A percentile compares a stretch with the other conserved stretches of the same genome.
These are phyloP conservation scores for Microctenopoma lineatum DNA, from an alignment of 2,797 vertebrate species.

Conservation along the genomic window DNA sequence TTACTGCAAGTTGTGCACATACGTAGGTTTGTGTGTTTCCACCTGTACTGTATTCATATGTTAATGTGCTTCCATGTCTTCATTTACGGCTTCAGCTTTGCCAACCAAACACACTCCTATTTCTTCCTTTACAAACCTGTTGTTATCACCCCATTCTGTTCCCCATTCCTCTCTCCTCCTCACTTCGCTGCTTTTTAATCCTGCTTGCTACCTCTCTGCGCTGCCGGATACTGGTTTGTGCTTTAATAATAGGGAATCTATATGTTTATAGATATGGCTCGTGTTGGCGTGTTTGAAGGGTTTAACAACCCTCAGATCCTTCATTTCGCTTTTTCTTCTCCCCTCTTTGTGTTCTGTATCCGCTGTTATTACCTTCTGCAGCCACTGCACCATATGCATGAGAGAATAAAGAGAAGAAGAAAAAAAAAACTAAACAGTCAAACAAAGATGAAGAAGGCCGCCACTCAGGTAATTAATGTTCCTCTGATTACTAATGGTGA, in stretches of 20 bases:
- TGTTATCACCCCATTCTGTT: conserved; percentile 52
- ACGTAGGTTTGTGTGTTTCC: conserved; percentile 17
- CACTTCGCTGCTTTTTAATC: conserved; percentile 56
- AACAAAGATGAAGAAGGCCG: conserved; percentile 24
- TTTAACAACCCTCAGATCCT: conserved; percentile 48
- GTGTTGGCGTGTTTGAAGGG: conserved; percentile 31
- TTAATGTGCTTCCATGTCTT: conserved; percentile 71
- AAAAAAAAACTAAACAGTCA: background rate
- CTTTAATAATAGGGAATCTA: conserved; percentile 69
- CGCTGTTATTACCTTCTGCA: background rate
- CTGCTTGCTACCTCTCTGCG: conserved; percentile 43
- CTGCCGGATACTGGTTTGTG: conserved; percentile 53
- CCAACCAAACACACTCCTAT: conserved; percentile 41
- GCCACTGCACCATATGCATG: background rate
- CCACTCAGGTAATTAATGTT: conserved; percentile 12
- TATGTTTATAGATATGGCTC: conserved; percentile 68
- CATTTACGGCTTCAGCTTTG: conserved; percentile 52
- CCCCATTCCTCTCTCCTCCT: conserved; percentile 41
- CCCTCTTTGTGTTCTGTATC: conserved; percentile 3
- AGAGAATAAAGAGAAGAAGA: background rate
- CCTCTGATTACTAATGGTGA: conserved; percentile 24
- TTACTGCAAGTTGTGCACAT: conserved; percentile 3
- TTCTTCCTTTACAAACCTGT: conserved; percentile 59
- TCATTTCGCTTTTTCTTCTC: conserved; percentile 16
- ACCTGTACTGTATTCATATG: conserved; percentile 70